Percentiles rank a stretch among this genome's conserved stretches.
These are phyloP conservation scores for Polypedilum pembai DNA, from an alignment of 1,140 invertebrate species.

Conservation along the genomic window DNA sequence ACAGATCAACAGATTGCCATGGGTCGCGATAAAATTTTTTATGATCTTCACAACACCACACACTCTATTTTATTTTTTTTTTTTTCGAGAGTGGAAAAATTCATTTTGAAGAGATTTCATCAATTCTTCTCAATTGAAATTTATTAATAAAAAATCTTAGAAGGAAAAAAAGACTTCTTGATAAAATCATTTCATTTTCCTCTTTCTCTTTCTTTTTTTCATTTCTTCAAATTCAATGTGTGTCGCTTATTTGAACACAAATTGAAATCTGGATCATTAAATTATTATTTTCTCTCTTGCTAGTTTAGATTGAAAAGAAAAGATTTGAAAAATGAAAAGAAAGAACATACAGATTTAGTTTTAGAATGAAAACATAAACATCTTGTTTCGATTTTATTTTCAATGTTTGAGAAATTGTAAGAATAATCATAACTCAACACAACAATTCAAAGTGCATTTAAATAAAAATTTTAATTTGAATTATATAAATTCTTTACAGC, in stretches of 20 bases:
- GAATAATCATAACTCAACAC: not conserved
- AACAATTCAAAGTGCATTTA: conserved; percentile 21
- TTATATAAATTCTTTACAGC: conserved; percentile 22
- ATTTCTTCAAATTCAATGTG: too few relatives aligned
- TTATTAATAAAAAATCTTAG: not conserved
- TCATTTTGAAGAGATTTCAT: conserved; percentile 9
- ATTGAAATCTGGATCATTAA: conserved; percentile 13
- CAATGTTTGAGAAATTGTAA: not conserved
- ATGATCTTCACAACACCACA: not conserved
- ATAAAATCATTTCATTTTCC: not conserved
- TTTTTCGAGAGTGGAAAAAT: not conserved
- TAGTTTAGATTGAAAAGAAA: not conserved
- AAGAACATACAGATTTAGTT: not conserved
- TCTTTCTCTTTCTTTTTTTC: not conserved
- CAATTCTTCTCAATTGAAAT: not conserved
- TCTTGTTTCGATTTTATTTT: too few relatives aligned
- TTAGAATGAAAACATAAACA: too few relatives aligned
- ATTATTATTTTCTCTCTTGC: not conserved
- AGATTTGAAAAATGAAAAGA: too few relatives aligned
- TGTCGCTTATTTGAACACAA: not conserved
- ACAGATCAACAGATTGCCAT: conserved; percentile 16
- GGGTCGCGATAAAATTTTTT: conserved; percentile 12
- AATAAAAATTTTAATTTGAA: not conserved
- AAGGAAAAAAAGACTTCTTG: not conserved
- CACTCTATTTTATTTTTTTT: not conserved